Evolutionary conservation across 1,140 invertebrate genomes (phyloP), one percentile per base, ranked within the genome.

Genomic region (Drosophila persimilis): DNA sequence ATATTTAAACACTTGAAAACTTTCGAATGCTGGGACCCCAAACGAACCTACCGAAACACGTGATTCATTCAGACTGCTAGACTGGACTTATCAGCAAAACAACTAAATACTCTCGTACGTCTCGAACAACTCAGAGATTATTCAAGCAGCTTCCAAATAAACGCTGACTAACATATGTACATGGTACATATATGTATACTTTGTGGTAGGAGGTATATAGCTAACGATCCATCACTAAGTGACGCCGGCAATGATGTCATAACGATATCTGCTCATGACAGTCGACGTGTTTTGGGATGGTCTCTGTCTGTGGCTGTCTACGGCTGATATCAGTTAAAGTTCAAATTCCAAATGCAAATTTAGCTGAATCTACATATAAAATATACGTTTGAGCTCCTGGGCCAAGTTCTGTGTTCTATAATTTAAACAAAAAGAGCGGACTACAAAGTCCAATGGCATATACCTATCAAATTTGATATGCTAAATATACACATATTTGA

Each of bases 261-360:
- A 44, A 46, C 35, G 41, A 53, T 65, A 78, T 58, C 54, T 65
- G 17, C 56, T 55, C 63, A 43, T 43, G 39, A 60, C 7, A 11
- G 3, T 52, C 24, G 54, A 62, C n/a, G 54, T 52, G 20, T 65
- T 65, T 69, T 64, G 26, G 26, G 3, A n/a, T 20, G 20, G 20
- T 6, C 15, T 59, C 15, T n/a, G 57, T 44, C 51, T 50, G 35
- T 1, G 4, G 55, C 29, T 24, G 52, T 22, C 39, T 39, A 35
- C 26, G 46, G 70, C 55, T 66, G 59, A 70, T 75, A 73, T 35
- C 54, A 59, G 45, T 62, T 63, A 53, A 72, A 43, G 80, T 84
- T 43, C 80, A 84, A 84, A 84, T 61, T 84, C 76, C 75, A 73
- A 73, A 73, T 56, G 58, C 47, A 41, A 73, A 72, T 73, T 56